A percentile compares a stretch with the other conserved stretches of the same genome.
phyloP scores from a whole-genome alignment of 2,888 invertebrate species.

The Paralinhomoeus sp. region DNA sequence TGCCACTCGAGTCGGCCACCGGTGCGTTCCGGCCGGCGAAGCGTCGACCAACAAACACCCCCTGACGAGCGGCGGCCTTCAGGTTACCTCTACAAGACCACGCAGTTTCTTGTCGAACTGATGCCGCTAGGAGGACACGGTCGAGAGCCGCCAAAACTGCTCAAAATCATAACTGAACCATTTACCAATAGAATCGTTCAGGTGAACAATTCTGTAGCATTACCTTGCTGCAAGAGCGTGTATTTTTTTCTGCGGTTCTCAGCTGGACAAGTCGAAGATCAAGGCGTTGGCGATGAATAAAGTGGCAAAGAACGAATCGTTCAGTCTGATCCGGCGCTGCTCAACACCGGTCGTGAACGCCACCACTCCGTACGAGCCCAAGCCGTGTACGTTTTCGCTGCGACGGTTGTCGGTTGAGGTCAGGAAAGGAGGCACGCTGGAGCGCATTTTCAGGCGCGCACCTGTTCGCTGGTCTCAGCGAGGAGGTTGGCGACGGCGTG shows the following conservation, averaged over 20 bases:
- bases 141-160: conserved; percentile 7
- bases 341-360: too few relatives aligned
- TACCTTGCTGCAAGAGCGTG: conserved; percentile 8
- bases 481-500: conserved; percentile 19
- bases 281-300: background rate
- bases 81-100: conserved; percentile 13
- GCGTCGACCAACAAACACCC: background rate
- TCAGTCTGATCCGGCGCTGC: background rate
- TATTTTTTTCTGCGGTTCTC: background rate
- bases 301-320: background rate
- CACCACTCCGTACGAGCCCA: background rate
- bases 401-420: too few relatives aligned
- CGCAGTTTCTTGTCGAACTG: conserved; percentile 12
- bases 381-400: background rate
- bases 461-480: conserved; percentile 5
- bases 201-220: conserved; percentile 8
- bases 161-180: conserved; percentile 16
- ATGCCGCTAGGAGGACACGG: conserved; percentile 11
- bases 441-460: conserved; percentile 1
- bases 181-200: conserved; percentile 14
- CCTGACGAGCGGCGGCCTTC: background rate
- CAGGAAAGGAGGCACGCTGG: too few relatives aligned
- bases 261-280: conserved; percentile 3
- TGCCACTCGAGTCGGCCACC: conserved; percentile 31
- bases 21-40: conserved; percentile 12